These are phyloP conservation scores for Exephanes ischioxanthus DNA, from an alignment of 2,888 invertebrate genomes.

Conservation along the genomic window DNA sequence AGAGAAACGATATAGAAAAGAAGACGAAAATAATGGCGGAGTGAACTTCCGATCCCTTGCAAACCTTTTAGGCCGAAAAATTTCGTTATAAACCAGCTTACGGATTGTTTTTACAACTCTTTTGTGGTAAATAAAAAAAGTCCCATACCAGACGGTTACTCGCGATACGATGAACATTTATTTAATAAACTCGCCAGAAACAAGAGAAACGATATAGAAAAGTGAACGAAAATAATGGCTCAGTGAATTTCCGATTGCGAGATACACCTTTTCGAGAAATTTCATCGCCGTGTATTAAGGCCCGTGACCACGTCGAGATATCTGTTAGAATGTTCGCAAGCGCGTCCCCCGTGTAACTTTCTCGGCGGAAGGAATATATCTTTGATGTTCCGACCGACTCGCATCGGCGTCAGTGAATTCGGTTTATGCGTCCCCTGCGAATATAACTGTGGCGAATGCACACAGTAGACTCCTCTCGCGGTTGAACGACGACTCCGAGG, in stretches of 20 bases:
- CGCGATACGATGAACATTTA: too few relatives aligned
- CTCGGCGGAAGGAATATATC: conserved; percentile 11
- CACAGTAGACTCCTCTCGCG: neutral
- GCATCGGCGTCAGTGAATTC: conserved; percentile 14
- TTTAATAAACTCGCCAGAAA: too few relatives aligned
- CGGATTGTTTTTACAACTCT: too few relatives aligned
- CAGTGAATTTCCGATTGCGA: neutral
- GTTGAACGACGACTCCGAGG: conserved; percentile 10
- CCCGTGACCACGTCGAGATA: neutral
- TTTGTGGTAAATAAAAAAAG: too few relatives aligned
- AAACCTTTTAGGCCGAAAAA: neutral
- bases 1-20: too few relatives aligned
- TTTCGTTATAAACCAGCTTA: neutral
- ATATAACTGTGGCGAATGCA: conserved; percentile 2
- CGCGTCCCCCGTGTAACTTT: neutral
- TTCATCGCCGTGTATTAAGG: neutral
- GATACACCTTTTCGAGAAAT: neutral
- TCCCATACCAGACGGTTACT: too few relatives aligned
- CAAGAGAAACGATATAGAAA: too few relatives aligned
- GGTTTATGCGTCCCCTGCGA: conserved; percentile 21
- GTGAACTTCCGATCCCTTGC: neutral
- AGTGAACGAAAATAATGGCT: too few relatives aligned
- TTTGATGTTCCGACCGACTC: conserved; percentile 42
- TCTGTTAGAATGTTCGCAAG: neutral
- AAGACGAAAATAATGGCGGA: too few relatives aligned